These are phyloP conservation scores for Drosophila paracracens DNA, from an alignment of 2,888 invertebrate genomes.

Conservation along the genomic window DNA sequence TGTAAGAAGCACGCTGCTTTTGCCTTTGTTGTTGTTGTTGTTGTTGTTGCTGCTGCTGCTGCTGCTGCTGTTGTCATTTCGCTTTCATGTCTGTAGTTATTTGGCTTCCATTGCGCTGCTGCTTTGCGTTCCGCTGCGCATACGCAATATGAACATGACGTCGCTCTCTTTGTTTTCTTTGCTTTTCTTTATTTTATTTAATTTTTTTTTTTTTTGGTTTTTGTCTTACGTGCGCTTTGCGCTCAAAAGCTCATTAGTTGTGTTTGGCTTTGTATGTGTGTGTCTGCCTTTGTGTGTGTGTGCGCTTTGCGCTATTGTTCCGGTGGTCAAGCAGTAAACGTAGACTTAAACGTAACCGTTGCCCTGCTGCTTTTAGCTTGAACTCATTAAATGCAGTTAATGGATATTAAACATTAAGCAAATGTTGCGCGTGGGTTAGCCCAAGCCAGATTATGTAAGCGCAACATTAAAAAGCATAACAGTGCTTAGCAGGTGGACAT, in stretches of 20 bases:
- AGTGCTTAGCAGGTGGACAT: slow-evolving; percentile 9
- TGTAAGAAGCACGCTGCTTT: slow-evolving; percentile 7
- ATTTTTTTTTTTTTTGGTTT: not conserved
- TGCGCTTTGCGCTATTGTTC: slow-evolving; percentile 31
- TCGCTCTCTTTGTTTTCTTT: slow-evolving; percentile 8
- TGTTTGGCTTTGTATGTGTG: slow-evolving; percentile 10
- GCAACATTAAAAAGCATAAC: slow-evolving; percentile 2
- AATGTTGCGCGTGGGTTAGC: slow-evolving; percentile 50
- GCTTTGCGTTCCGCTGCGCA: slow-evolving; percentile 48
- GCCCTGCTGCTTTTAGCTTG: slow-evolving; percentile 34
- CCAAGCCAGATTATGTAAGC: slow-evolving; percentile 30
- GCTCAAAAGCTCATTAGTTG: slow-evolving; percentile 33
- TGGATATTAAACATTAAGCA: slow-evolving; percentile 66
- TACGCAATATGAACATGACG: slow-evolving; percentile 47
- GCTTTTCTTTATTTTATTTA: not conserved
- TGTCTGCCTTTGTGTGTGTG: not conserved
- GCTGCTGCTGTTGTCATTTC: slow-evolving; percentile 37
- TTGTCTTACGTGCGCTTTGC: slow-evolving; percentile 12
- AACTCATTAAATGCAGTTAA: slow-evolving; percentile 73
- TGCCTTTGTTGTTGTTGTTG: not conserved
- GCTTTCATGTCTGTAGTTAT: slow-evolving; percentile 46
- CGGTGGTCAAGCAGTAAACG: slow-evolving; percentile 44
- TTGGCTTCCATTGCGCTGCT: slow-evolving; percentile 42
- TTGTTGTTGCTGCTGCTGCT: slow-evolving; percentile 5
- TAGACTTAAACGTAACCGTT: slow-evolving; percentile 34